These are phyloP conservation scores for Acanthurus tractus DNA, from an alignment of 2,797 vertebrate species.

Conservation along the genomic window DNA sequence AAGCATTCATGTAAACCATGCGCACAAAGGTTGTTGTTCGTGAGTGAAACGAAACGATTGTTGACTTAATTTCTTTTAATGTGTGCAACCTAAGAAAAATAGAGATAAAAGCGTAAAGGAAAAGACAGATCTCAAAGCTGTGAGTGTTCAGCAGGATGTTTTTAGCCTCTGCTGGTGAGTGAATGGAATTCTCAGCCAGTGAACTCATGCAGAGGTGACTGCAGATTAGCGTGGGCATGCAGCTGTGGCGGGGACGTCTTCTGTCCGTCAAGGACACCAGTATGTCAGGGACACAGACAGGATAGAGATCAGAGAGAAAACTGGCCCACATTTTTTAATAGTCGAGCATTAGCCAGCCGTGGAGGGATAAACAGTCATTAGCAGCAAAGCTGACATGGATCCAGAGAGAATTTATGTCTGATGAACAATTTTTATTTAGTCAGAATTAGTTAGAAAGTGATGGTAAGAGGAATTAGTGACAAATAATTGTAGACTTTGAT, in stretches of 20 bases:
- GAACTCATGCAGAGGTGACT: constrained; percentile 43
- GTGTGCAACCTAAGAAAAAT: background rate
- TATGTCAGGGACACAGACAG: constrained; percentile 30
- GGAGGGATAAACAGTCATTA: constrained; percentile 43
- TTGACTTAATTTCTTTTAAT: background rate
- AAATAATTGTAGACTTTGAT: constrained; percentile 17
- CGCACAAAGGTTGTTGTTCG: constrained; percentile 17
- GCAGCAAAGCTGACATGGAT: constrained; percentile 42
- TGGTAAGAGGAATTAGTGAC: constrained; percentile 34
- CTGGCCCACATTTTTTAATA: constrained; percentile 33
- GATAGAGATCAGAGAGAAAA: constrained; percentile 37
- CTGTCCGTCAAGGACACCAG: constrained; percentile 49
- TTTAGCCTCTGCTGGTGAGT: constrained; percentile 10
- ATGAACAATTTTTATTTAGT: constrained; percentile 43
- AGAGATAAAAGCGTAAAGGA: background rate
- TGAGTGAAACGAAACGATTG: background rate
- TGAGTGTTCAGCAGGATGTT: constrained; percentile 22
- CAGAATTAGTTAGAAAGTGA: constrained; percentile 23
- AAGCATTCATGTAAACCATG: constrained; percentile 15
- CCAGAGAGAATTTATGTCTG: constrained; percentile 38
- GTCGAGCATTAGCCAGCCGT: constrained; percentile 12
- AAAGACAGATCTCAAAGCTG: background rate
- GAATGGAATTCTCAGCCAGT: constrained; percentile 17
- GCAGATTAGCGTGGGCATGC: constrained; percentile 53
- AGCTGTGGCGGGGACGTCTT: constrained; percentile 30